Percentiles rank a stretch among this genome's conserved stretches.
Conservation (phyloP, 2,888 invertebrate species). For the Lypha dubia region DNA sequence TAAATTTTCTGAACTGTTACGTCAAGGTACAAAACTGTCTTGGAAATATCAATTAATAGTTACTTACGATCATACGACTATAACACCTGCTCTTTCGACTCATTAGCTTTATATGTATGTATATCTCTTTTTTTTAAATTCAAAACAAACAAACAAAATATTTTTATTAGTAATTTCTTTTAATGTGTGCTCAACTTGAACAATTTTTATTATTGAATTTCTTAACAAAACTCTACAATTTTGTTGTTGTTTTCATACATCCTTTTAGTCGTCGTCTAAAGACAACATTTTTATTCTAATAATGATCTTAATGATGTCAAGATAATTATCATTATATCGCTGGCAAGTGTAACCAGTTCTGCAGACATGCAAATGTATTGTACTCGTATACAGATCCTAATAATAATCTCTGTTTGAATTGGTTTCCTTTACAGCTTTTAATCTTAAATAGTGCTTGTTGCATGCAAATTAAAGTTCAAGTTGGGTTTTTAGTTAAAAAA, state of each 20-base stretch:
- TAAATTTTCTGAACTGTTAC: too few species aligned
- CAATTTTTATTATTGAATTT: background rate
- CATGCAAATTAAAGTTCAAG: too few species aligned
- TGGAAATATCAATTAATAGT: too few species aligned
- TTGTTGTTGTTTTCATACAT: background rate
- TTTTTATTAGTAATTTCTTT: background rate
- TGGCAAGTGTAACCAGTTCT: slow-evolving; percentile 39
- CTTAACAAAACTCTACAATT: background rate
- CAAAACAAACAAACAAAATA: slow-evolving; percentile 6
- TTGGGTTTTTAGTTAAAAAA: too few species aligned
- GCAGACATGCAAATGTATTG: too few species aligned
- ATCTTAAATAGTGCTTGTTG: slow-evolving; percentile 41
- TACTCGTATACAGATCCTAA: too few species aligned
- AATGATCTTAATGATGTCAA: slow-evolving; percentile 53
- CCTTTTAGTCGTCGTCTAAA: background rate
- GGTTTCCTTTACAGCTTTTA: slow-evolving; percentile 4
- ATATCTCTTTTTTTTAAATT: background rate
- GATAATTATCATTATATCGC: slow-evolving; percentile 36
- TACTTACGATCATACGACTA: too few species aligned
- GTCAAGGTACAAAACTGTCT: too few species aligned
- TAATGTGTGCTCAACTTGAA: background rate
- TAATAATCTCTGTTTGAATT: slow-evolving; percentile 13
- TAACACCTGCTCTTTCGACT: background rate
- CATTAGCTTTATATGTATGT: background rate
- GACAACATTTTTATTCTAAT: slow-evolving; percentile 50